These are phyloP conservation scores for Danio albolineatus DNA, from an alignment of 2,797 vertebrate species.

Conservation along the genomic window DNA sequence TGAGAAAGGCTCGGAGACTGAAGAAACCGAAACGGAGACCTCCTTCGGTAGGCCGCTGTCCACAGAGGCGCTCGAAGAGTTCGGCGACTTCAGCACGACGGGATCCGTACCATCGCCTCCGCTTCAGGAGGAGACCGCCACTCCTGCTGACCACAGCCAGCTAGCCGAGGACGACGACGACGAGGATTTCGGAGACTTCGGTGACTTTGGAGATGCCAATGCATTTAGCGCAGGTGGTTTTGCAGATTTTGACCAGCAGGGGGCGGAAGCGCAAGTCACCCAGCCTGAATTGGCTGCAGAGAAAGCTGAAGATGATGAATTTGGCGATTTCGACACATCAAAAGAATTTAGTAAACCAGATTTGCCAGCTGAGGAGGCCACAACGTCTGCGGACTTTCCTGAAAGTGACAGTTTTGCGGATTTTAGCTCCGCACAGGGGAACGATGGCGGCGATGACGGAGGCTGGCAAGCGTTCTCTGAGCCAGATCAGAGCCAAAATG, in stretches of 20 bases:
- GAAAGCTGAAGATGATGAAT: slow-evolving; percentile 70
- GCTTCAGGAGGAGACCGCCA: slow-evolving; percentile 73
- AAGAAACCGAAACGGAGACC: slow-evolving; percentile 71
- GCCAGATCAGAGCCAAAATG: slow-evolving; percentile 62
- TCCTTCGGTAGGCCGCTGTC: slow-evolving; percentile 74
- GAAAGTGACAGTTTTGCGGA: slow-evolving; percentile 90
- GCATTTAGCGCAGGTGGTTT: slow-evolving; percentile 64
- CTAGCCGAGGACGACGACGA: slow-evolving; percentile 73
- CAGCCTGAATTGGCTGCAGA: background rate
- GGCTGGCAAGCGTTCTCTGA: slow-evolving; percentile 90
- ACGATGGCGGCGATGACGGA: slow-evolving; percentile 34
- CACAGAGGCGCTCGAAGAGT: slow-evolving; percentile 82
- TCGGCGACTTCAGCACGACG: slow-evolving; percentile 86
- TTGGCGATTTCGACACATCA: slow-evolving; percentile 85
- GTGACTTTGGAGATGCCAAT: slow-evolving; percentile 78
- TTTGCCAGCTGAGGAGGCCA: slow-evolving; percentile 56
- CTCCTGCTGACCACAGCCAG: slow-evolving; percentile 72
- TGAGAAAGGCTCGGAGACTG: slow-evolving; percentile 63
- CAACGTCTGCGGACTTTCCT: slow-evolving; percentile 73
- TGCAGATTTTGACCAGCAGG: slow-evolving; percentile 70
- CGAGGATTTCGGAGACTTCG: slow-evolving; percentile 74
- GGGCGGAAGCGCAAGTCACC: background rate
- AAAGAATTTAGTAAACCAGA: slow-evolving; percentile 40
- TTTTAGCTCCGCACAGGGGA: slow-evolving; percentile 84
- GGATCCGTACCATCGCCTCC: slow-evolving; percentile 73